phyloP scores from a whole-genome alignment of 1,140 invertebrate species.

The Lepidurus couesii region DNA sequence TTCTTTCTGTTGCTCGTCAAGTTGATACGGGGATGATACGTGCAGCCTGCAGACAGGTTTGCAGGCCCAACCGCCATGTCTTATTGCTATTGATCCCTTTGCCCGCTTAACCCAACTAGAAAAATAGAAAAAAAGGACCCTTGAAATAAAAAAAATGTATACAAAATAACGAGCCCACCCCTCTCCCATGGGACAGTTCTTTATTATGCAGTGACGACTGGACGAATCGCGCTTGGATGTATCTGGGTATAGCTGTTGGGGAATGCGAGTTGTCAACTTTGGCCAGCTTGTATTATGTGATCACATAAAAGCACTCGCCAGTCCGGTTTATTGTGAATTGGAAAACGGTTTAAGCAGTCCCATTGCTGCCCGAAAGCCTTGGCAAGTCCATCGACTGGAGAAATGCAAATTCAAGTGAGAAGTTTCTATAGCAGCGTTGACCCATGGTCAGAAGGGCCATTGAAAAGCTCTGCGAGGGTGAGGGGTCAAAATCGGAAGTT shows the following conservation, averaged over 20 bases:
- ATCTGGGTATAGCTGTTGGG: neutral
- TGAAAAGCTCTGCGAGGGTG: constrained; percentile 5
- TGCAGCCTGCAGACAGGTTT: no score
- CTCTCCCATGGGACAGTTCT: no score
- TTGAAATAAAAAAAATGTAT: no score
- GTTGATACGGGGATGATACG: no score
- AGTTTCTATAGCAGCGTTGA: neutral
- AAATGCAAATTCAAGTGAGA: neutral
- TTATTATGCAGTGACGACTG: no score
- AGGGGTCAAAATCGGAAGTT: neutral
- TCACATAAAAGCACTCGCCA: neutral
- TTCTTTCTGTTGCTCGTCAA: no score
- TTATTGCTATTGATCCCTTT: no score
- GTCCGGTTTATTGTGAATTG: neutral
- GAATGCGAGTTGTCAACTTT: neutral
- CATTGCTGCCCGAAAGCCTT: neutral
- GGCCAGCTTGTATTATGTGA: neutral
- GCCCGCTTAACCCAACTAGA: no score
- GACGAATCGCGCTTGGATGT: neutral
- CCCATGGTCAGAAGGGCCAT: neutral
- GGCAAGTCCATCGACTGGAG: neutral
- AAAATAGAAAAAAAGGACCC: no score
- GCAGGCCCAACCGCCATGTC: no score
- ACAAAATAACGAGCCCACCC: no score
- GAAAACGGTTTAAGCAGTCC: neutral